Base-by-base conservation (phyloP, 2,113 vertebrate species). In the Toxostoma redivivum region DNA sequence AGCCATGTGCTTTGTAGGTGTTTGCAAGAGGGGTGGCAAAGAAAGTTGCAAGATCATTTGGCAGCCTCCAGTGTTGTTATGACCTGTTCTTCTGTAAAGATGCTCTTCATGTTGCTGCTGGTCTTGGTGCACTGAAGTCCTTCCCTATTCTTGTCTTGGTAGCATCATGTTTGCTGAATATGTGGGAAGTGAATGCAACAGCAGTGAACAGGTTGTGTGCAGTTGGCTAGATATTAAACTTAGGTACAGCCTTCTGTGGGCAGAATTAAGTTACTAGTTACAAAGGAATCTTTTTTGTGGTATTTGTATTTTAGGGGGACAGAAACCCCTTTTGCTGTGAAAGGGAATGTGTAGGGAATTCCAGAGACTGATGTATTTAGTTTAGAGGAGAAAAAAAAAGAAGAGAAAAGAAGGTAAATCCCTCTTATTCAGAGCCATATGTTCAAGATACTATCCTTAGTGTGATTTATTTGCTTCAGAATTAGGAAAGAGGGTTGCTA, bases 401-500 rank as follows among this genome's bases (percentile, higher is more conserved):
- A 45, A 27, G 37, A 85, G n/a, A 87, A 84, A 81, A 88, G 12
- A 71, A 95, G 66, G 74, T 78, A 73, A 89, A 84, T 94, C 76
- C 66, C 73, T 67, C 38, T 89, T 93, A 73, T 89, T 95, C 79
- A 62, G 66, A 86, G 62, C 91, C 84, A 61, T 95, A 73, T 96
- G 89, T 85, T 95, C 84, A 73, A 80, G 73, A 25, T 92, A 81
- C 77, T 95, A 91, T 92, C 73, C 91, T 94, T 84, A 78, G 81
- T 72, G 79, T 87, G 74, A 30, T 90, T 76, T 95, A 82, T 86
- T 90, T 96, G 51, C 71, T 92, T 95, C 87, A 86, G 74, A 92
- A 77, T 82, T 91, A 73, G 54, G 58, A 73, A 80, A 51, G 78
- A 90, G 51, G 35, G 71, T 94, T 95, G 93, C 84, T 90, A 74